Conservation (phyloP, 2,113 vertebrate genomes). For the zebrafish (Danio rerio) region GRCz12tu NC_133188.1:35042001-35042500, state of each 20-base stretch:
- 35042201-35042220: background rate
- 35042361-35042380: no score
- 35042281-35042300: background rate
- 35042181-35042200: background rate
- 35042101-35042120: slow-evolving; percentile 77
- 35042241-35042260: background rate
- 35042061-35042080: slow-evolving; percentile 77
- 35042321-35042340: background rate
- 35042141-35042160: slow-evolving; percentile 59
- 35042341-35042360: background rate
- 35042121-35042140: slow-evolving; percentile 76
- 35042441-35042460: no score
- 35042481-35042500: no score
- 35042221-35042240: no score
- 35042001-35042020: background rate
- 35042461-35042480: no score
- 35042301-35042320: background rate
- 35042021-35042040: background rate
- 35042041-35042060: slow-evolving; percentile 75
- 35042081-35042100: slow-evolving; percentile 75
- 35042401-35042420: no score
- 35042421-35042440: no score
- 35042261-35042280: background rate
- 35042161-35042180: background rate
- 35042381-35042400: no score